Evolutionary conservation across 1,140 invertebrate genomes (phyloP).

Genomic region (Penaeus vannamei): DNA sequence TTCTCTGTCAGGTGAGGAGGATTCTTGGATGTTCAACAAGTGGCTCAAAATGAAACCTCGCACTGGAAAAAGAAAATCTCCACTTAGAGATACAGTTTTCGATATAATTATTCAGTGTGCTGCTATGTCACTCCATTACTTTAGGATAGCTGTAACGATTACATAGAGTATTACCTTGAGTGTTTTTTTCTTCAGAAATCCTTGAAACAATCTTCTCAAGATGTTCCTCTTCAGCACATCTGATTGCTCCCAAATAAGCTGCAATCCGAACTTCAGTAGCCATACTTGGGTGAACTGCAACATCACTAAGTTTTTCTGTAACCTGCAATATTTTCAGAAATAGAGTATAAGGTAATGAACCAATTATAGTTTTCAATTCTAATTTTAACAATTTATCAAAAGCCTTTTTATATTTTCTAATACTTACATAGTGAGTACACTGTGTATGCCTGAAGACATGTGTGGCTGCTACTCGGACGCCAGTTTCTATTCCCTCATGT

Average conservation of each 20-base stretch:
- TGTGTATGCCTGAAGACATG: conserved; percentile 25
- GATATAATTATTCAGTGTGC: not conserved
- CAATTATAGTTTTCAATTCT: too few species aligned
- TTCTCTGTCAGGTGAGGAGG: conserved; percentile 43
- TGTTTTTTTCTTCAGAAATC: not conserved
- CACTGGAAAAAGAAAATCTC: conserved; percentile 36
- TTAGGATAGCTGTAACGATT: not conserved
- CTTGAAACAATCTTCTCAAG: not conserved
- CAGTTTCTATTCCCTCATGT: not conserved
- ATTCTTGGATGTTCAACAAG: conserved; percentile 34
- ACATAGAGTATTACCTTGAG: not conserved
- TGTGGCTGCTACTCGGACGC: conserved; percentile 44
- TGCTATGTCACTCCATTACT: not conserved
- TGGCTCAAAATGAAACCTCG: conserved; percentile 58
- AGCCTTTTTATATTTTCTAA: not conserved
- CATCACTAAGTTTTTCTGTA: conserved; percentile 3
- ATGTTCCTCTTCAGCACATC: not conserved
- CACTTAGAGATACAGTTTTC: not conserved
- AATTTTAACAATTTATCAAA: too few species aligned
- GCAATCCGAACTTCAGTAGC: not conserved
- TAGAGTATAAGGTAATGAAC: too few species aligned
- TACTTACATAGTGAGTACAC: not conserved
- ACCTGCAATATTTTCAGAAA: not conserved
- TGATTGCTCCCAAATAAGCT: conserved; percentile 17
- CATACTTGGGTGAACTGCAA: conserved; percentile 28